phyloP scores from a whole-genome alignment of 2,797 vertebrate species.

The Heliangelus exortis region DNA sequence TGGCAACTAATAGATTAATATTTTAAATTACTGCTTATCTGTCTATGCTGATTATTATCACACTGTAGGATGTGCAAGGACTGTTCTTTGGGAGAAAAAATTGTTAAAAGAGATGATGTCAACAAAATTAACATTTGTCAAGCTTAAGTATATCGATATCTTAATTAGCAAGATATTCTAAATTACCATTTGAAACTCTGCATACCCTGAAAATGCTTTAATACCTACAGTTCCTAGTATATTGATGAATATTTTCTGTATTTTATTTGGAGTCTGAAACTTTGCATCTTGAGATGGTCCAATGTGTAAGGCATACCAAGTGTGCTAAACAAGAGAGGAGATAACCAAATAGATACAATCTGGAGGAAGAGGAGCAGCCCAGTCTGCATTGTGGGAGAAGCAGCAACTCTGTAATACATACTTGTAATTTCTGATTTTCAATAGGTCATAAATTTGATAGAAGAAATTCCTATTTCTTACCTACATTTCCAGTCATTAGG shows the following conservation, averaged over 20 bases:
- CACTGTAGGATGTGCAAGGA: not conserved
- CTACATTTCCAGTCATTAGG: constrained; percentile 99
- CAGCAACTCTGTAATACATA: constrained; percentile 26
- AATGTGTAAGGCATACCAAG: not conserved
- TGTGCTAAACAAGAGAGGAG: not conserved
- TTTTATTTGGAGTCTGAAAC: not conserved
- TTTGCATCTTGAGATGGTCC: not conserved
- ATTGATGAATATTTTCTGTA: not conserved
- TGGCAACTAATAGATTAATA: not conserved
- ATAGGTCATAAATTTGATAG: constrained; percentile 58
- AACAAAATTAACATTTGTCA: not conserved
- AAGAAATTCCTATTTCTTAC: constrained; percentile 84
- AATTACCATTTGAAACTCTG: not conserved
- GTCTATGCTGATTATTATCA: not conserved
- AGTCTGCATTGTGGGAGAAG: not conserved
- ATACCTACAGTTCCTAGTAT: not conserved
- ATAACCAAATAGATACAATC: not conserved
- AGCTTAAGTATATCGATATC: not conserved
- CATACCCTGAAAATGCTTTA: not conserved
- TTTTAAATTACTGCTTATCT: not conserved
- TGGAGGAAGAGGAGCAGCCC: not conserved
- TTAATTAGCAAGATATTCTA: not conserved
- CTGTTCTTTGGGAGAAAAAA: not conserved
- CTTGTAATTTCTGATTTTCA: constrained; percentile 69
- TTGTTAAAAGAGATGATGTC: not conserved